Conservation (phyloP, 23 tunicate species). For the Oikopleura vanhoeffeni region DNA sequence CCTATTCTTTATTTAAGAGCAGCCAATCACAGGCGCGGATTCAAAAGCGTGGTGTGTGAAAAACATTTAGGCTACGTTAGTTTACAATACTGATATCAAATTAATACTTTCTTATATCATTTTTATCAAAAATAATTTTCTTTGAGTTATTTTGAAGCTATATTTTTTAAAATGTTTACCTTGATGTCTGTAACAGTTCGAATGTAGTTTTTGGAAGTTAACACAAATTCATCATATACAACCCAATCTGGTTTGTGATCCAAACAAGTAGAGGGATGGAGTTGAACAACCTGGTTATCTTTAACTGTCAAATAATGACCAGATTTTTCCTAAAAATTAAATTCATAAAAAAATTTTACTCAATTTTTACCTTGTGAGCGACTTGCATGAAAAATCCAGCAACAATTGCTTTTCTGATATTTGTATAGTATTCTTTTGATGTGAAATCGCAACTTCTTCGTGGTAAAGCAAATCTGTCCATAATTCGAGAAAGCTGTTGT, state of each 20-base stretch:
- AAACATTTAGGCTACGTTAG: too few relatives aligned
- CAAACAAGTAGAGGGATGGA: slow-evolving; percentile 87
- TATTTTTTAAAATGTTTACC: not conserved
- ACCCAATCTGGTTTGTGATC: slow-evolving; percentile 99
- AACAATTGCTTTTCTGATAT: slow-evolving; percentile 69
- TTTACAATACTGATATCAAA: too few relatives aligned
- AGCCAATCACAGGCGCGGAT: too few relatives aligned
- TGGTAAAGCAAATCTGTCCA: slow-evolving; percentile 80
- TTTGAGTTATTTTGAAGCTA: too few relatives aligned
- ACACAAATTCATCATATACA: slow-evolving; percentile 73
- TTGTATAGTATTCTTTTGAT: slow-evolving; percentile 66
- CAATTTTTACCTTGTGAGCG: not conserved
- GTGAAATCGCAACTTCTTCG: slow-evolving; percentile 77
- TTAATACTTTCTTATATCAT: too few relatives aligned
- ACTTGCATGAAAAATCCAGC: slow-evolving; percentile 97
- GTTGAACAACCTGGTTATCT: slow-evolving; percentile 90
- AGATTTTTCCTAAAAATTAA: slow-evolving; percentile 26
- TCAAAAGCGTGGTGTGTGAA: too few relatives aligned
- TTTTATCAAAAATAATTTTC: too few relatives aligned
- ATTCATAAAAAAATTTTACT: slow-evolving; percentile 17
- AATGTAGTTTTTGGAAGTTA: slow-evolving; percentile 84
- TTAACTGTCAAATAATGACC: slow-evolving; percentile 87
- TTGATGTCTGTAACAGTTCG: slow-evolving; percentile 72
- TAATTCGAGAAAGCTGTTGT: slow-evolving; percentile 76
- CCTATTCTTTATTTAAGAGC: too few relatives aligned